A percentile compares a stretch with the other conserved stretches of the same genome.
These are phyloP conservation scores for Distichodus sexfasciatus DNA, from an alignment of 2,797 vertebrate genomes.

Conservation along the genomic window DNA sequence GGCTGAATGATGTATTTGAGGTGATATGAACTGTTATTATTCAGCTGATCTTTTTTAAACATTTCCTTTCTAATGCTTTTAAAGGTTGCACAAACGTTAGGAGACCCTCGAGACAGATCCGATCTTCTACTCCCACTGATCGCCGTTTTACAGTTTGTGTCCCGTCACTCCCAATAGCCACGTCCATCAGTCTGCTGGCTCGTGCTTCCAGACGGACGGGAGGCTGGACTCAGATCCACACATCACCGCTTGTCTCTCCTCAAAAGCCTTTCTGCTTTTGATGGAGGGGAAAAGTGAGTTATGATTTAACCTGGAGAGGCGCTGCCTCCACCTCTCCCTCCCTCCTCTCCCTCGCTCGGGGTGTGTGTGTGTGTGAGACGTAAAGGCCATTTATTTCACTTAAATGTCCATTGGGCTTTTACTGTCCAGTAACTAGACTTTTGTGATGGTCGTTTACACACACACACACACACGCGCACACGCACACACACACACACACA, in stretches of 20 bases:
- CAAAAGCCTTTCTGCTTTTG: not conserved
- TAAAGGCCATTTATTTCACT: constrained; percentile 67
- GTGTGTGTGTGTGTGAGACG: constrained; percentile 21
- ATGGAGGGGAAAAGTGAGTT: constrained; percentile 43
- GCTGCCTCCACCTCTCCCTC: too few relatives aligned
- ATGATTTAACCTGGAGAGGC: constrained; percentile 13
- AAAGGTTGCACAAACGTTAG: too few relatives aligned
- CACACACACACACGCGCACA: not conserved
- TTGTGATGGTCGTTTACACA: constrained; percentile 64
- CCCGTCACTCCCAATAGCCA: too few relatives aligned
- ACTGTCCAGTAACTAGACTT: constrained; percentile 61
- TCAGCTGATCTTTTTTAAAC: too few relatives aligned
- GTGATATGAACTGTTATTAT: too few relatives aligned
- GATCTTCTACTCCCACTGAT: too few relatives aligned
- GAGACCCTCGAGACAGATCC: too few relatives aligned
- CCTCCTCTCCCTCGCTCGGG: not conserved
- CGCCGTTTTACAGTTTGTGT: too few relatives aligned
- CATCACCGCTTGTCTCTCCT: not conserved
- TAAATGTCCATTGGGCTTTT: constrained; percentile 62
- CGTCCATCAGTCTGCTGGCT: not conserved
- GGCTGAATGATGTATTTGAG: too few relatives aligned
- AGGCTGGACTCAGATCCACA: not conserved
- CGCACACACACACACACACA: constrained; percentile 35
- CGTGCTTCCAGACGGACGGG: not conserved
- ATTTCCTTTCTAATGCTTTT: too few relatives aligned